These are phyloP conservation scores for Mus spretus DNA, from an alignment of 2,797 vertebrate genomes.

Conservation along the genomic window DNA sequence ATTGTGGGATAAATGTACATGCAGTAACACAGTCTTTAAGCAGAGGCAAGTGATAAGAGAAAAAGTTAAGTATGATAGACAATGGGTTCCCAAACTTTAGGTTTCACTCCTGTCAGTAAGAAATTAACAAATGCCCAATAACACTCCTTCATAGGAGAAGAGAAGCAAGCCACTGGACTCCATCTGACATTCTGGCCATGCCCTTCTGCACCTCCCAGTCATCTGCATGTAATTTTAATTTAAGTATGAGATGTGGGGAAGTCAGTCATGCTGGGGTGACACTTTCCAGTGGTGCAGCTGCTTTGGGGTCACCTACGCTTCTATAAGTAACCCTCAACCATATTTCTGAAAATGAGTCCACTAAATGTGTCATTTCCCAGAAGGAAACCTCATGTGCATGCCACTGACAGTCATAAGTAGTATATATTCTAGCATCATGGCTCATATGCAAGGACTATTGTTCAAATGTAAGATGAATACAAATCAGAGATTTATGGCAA, in stretches of 20 bases:
- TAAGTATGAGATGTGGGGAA: too few species aligned
- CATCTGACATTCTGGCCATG: too few species aligned
- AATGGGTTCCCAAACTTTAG: not conserved
- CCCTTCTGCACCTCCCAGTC: not conserved
- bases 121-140: not conserved
- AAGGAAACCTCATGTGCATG: not conserved
- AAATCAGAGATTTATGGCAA: not conserved
- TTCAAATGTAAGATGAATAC: not conserved
- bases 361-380: not conserved
- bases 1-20: not conserved
- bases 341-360: not conserved
- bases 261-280: not conserved
- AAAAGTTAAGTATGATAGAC: slow-evolving; percentile 3
- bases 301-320: not conserved
- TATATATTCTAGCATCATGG: not conserved
- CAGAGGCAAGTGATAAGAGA: not conserved
- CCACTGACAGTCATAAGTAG: not conserved
- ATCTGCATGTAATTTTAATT: not conserved
- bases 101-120: not conserved
- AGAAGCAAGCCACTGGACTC: not conserved
- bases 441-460: not conserved
- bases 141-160: not conserved
- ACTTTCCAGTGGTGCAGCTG: not conserved
- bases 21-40: not conserved
- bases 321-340: not conserved